Evolutionary conservation across 2,888 invertebrate species (phyloP), one percentile per base, ranked within the genome.

Genomic region (Aleiodes leptofemur): DNA sequence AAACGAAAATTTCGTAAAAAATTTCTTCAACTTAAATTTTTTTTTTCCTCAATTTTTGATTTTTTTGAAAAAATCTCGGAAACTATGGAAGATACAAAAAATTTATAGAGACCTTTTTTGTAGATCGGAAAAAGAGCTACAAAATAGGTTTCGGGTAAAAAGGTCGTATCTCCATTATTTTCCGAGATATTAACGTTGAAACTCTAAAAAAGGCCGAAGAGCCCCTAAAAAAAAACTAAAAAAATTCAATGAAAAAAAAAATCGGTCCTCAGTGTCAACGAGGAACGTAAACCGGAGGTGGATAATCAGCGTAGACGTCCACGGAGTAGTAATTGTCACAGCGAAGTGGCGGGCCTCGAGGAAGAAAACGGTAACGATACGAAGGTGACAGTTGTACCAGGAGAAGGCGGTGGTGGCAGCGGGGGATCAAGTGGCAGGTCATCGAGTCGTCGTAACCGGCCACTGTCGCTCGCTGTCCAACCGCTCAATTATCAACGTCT

Each of bases 401-500:
- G 78, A 76, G 81, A 83, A 73, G 78, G 78, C 77, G 81, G 83
- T 80, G 84, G 84, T 80, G 77, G 81, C 78, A 75, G 79, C 78
- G 76, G 79, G 78, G 78, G 79, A 77, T 57, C 73, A 81, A 79
- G 68, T 73, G 69, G 77, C 79, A 81, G 82, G 79, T 78, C 83
- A 78, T 78, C 83, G 48, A 83, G 79, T 76, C 83, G 85, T 75
- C 86, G 87, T 34, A 78, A 82, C 69, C 83, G 89, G 82, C 88
- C 89, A 57, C 82, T 87, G 70, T 88, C 89, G 14, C 77, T 89
- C 72, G 88, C 89, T 73, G 89, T 89, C 57, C 89, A 88, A 76
- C 88, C 89, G 13, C 83, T 89, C 69, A 86, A 88, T 83, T 89
- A 88, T 76, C 88, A 88, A 50, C 88, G 85, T 50, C 83, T 88